These are phyloP conservation scores for Meloidogyne hapla DNA, from an alignment of 1,140 invertebrate species.

Conservation along the genomic window DNA sequence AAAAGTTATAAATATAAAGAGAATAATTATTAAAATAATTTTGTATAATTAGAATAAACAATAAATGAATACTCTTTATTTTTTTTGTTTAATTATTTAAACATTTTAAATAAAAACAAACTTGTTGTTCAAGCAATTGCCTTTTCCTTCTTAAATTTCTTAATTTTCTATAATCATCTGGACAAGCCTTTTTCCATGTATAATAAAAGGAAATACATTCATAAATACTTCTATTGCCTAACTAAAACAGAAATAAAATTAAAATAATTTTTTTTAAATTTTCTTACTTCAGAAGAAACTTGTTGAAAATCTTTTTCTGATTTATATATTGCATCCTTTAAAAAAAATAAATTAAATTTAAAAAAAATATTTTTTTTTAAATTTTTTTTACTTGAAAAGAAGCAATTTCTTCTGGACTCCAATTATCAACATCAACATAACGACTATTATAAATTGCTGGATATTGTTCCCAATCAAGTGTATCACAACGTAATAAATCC, in stretches of 20 bases:
- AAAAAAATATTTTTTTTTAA: constrained; percentile 7
- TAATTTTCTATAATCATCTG: constrained; percentile 67
- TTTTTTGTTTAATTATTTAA: neutral
- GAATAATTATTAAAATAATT: no score
- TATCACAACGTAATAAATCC: constrained; percentile 63
- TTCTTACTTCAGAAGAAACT: constrained; percentile 78
- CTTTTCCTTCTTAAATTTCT: constrained; percentile 65
- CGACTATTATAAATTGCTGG: constrained; percentile 74
- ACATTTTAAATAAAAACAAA: constrained; percentile 22
- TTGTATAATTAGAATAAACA: no score
- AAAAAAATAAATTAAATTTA: constrained; percentile 64
- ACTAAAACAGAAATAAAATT: constrained; percentile 68
- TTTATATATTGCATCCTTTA: constrained; percentile 79
- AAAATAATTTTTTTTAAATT: constrained; percentile 23
- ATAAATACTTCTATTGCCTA: constrained; percentile 81
- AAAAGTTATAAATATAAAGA: neutral
- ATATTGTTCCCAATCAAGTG: constrained; percentile 75
- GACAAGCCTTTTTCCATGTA: constrained; percentile 85
- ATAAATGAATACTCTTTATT: no score
- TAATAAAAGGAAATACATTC: constrained; percentile 97
- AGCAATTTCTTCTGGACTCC: constrained; percentile 46
- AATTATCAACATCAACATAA: constrained; percentile 57
- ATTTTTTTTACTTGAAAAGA: constrained; percentile 28
- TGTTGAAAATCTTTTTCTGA: constrained; percentile 89
- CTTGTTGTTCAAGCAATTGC: constrained; percentile 64